Conservation (phyloP, 2,888 invertebrate genomes). For the Nemotelus nigrinus region DNA sequence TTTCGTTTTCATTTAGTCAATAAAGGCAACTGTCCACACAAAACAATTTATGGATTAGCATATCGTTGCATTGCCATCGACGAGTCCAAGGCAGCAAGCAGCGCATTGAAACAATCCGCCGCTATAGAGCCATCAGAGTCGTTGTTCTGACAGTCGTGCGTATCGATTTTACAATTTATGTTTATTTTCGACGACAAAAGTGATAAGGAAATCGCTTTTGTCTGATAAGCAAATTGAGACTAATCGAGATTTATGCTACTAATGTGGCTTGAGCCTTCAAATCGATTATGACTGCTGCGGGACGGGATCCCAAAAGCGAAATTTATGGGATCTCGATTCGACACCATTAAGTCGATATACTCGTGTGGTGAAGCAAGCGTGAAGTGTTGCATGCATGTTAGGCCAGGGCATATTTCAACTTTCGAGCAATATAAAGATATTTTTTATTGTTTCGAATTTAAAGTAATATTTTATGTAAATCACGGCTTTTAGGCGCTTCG, state of each 20-base stretch:
- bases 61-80: background rate
- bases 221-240: conserved; percentile 30
- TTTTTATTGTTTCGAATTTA: conserved; percentile 6
- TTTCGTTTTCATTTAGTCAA: background rate
- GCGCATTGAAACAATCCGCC: background rate
- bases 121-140: no score
- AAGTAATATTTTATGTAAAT: background rate
- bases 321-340: conserved; percentile 28
- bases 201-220: conserved; percentile 11
- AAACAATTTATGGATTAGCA: background rate
- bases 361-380: background rate
- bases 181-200: conserved; percentile 41
- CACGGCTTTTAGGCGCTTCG: background rate
- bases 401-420: no score
- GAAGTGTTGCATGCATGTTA: no score
- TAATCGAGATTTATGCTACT: conserved; percentile 30
- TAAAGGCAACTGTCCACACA: background rate
- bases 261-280: background rate
- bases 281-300: conserved; percentile 9
- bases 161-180: conserved; percentile 48
- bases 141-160: background rate
- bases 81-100: background rate
- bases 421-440: background rate
- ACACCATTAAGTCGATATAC: background rate
- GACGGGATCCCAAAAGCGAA: background rate